phyloP scores from a whole-genome alignment of 2,888 invertebrate genomes.

The Tetramorium bicarinatum region DNA sequence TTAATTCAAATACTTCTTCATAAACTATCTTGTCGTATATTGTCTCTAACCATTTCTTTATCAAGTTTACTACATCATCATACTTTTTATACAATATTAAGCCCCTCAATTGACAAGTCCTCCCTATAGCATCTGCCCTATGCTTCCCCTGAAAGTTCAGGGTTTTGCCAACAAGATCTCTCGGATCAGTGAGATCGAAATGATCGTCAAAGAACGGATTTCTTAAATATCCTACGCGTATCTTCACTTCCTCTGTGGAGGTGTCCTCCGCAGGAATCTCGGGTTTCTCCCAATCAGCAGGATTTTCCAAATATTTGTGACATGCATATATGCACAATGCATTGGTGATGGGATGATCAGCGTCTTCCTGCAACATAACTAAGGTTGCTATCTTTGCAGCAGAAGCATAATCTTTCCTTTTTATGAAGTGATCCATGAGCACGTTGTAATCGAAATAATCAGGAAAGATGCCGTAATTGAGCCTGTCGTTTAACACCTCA shows the following conservation, averaged over 20 bases:
- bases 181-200: slow-evolving; percentile 93
- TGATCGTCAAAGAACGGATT: slow-evolving; percentile 96
- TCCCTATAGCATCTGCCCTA: slow-evolving; percentile 87
- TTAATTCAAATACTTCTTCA: slow-evolving; percentile 84
- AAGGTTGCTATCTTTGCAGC: slow-evolving; percentile 93
- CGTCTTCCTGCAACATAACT: slow-evolving; percentile 96
- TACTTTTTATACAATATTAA: slow-evolving; percentile 90
- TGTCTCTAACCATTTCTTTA: slow-evolving; percentile 79
- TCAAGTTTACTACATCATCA: slow-evolving; percentile 85
- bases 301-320: slow-evolving; percentile 90
- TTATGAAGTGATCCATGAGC: slow-evolving; percentile 92
- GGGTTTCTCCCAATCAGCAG: slow-evolving; percentile 86
- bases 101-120: slow-evolving; percentile 90
- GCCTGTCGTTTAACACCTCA: slow-evolving; percentile 92
- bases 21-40: slow-evolving; percentile 82
- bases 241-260: slow-evolving; percentile 89
- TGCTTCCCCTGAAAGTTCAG: slow-evolving; percentile 89
- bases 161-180: slow-evolving; percentile 94
- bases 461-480: slow-evolving; percentile 96
- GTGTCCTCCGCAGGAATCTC: slow-evolving; percentile 83
- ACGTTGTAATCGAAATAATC: slow-evolving; percentile 93
- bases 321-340: slow-evolving; percentile 92
- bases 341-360: slow-evolving; percentile 90
- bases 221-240: slow-evolving; percentile 92
- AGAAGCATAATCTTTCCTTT: slow-evolving; percentile 89